A percentile compares a stretch with the other conserved stretches of the same genome.
Evolutionary conservation across 1,140 invertebrate genomes (phyloP).

Genomic region (Holotrichia oblita): DNA sequence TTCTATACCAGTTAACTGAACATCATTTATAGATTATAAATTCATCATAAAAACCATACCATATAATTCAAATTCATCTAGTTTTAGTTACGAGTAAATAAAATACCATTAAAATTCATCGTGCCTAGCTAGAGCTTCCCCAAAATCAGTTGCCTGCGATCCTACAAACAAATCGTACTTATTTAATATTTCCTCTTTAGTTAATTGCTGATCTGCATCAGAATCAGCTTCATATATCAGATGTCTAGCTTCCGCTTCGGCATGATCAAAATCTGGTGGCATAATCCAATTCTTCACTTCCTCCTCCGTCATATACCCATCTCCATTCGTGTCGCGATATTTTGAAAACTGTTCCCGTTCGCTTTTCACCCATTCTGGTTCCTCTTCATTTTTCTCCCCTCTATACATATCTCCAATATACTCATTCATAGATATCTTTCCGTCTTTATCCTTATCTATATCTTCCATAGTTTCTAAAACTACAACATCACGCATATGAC

Average conservation of each 20-base stretch:
- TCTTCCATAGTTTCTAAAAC: slow-evolving; percentile 96
- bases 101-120: slow-evolving; percentile 84
- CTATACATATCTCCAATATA: slow-evolving; percentile 92
- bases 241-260: slow-evolving; percentile 94
- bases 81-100: neutral
- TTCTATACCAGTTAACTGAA: no score
- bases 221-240: slow-evolving; percentile 94
- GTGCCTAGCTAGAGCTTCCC: slow-evolving; percentile 92
- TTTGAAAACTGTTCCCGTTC: slow-evolving; percentile 92
- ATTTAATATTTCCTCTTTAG: slow-evolving; percentile 90
- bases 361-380: slow-evolving; percentile 96
- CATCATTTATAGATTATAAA: no score
- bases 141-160: slow-evolving; percentile 98
- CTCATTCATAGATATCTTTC: slow-evolving; percentile 76
- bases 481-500: slow-evolving; percentile 93
- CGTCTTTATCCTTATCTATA: slow-evolving; percentile 95
- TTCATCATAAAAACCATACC: neutral
- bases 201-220: slow-evolving; percentile 90
- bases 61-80: neutral
- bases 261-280: slow-evolving; percentile 95
- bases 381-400: slow-evolving; percentile 75
- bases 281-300: slow-evolving; percentile 96
- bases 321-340: slow-evolving; percentile 70
- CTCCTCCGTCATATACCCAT: slow-evolving; percentile 88
- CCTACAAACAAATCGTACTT: slow-evolving; percentile 99